Percentiles rank a stretch among this genome's conserved stretches.
These are phyloP conservation scores for Dermatemys mawii DNA, from an alignment of 2,113 vertebrate species.

Conservation along the genomic window DNA sequence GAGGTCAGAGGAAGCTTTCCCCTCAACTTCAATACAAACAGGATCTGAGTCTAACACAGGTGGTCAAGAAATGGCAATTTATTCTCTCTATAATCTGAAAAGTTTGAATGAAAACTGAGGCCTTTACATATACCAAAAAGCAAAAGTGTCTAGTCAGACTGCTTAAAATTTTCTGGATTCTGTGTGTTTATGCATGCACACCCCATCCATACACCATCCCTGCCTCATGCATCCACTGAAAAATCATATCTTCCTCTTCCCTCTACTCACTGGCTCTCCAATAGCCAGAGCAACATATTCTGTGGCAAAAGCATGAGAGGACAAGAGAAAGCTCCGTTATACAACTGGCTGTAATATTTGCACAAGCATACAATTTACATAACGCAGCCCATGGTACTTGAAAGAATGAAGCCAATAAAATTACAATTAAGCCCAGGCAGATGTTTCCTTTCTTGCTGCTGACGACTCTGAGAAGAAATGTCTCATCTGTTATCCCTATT, in stretches of 20 bases:
- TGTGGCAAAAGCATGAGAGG: accelerated
- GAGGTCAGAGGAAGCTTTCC: not conserved
- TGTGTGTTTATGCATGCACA: not conserved
- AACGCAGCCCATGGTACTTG: not conserved
- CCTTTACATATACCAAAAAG: not conserved
- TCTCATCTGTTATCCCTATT: slow-evolving; percentile 33
- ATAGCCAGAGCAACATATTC: not conserved
- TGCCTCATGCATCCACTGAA: accelerated
- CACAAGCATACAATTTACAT: slow-evolving; percentile 2
- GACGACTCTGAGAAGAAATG: slow-evolving; percentile 35
- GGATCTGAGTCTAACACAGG: not conserved
- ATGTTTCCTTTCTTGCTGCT: slow-evolving; percentile 59
- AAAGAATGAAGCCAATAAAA: slow-evolving; percentile 52
- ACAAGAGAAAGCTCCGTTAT: not conserved
- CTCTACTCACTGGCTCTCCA: not conserved
- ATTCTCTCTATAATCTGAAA: not conserved
- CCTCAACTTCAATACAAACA: not conserved
- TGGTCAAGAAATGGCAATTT: not conserved
- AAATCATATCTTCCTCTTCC: not conserved
- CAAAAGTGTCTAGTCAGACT: accelerated
- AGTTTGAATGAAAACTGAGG: not conserved
- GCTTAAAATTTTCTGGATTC: not conserved
- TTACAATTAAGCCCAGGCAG: slow-evolving; percentile 49
- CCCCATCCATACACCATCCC: not conserved
- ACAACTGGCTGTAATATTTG: not conserved